Percentiles rank a stretch among this genome's conserved stretches.
These are phyloP conservation scores for Saccostrea cuccullata DNA, from an alignment of 1,140 invertebrate species.

Conservation along the genomic window DNA sequence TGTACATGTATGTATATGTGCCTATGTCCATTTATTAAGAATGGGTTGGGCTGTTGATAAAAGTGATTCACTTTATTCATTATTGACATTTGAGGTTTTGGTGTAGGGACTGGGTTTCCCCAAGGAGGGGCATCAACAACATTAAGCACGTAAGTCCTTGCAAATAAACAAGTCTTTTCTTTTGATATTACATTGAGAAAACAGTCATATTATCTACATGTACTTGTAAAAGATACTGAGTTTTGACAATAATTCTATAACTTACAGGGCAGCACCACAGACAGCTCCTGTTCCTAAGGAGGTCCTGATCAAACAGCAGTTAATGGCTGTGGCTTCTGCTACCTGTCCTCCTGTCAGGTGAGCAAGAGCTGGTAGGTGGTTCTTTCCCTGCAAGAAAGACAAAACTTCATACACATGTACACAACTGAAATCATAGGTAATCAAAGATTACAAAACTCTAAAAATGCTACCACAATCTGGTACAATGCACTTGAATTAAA, in stretches of 20 bases:
- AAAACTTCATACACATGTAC: background rate
- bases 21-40: too few species aligned
- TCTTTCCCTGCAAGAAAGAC: slow-evolving; percentile 60
- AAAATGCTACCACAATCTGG: too few species aligned
- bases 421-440: background rate
- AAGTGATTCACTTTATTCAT: too few species aligned
- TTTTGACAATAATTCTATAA: background rate
- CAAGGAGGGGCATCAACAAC: slow-evolving; percentile 62
- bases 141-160: slow-evolving; percentile 70
- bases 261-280: slow-evolving; percentile 61
- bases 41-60: too few species aligned
- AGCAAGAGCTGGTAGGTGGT: slow-evolving; percentile 74
- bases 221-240: background rate
- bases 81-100: slow-evolving; percentile 64
- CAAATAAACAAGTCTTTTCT: background rate
- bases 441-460: too few species aligned
- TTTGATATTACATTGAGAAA: background rate
- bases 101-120: slow-evolving; percentile 66
- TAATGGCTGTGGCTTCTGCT: slow-evolving; percentile 82
- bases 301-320: slow-evolving; percentile 81
- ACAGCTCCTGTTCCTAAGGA: slow-evolving; percentile 64
- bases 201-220: background rate
- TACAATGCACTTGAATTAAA: too few species aligned
- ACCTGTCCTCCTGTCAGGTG: slow-evolving; percentile 79
- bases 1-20: background rate